Evolutionary conservation across 37 sponge, comb jelly and placozoan genomes (phyloP), one percentile per base, ranked within the genome.

Genomic region (Bolinopsis microptera): DNA sequence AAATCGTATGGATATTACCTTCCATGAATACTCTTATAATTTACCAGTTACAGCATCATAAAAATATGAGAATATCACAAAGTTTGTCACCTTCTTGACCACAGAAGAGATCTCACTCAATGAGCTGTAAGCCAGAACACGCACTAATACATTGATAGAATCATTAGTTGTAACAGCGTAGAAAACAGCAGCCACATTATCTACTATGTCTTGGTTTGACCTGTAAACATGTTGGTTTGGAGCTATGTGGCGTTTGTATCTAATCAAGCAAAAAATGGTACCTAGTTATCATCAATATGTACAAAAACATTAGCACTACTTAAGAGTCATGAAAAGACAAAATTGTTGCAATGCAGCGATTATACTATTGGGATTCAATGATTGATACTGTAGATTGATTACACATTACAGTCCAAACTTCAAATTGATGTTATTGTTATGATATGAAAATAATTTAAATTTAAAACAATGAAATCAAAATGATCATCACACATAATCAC

Each of bases 161-260:
- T 86, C 90, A 86, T 86, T 86, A 13, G 90, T 86, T 21, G 90
- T 86, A 0, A 41, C 25, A 2, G 90, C 90, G 39, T 86, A 86
- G 90, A 41, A 39, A 9, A 86, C 90, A 16, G 90, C 90, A 0
- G 61, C 61, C 26, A 86, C 90, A 27, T 86, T 86, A 40, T 86
- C 90, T 13, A 86, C 90, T 26, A 86, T 41, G 90, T 86, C 90
- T 40, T 9, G 90, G 61, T 41, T 86, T 35, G 24, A 41, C 90
- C 90, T 86, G 90, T n/a, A n/a, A n/a, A 13, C 13, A 67, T 13
- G 61, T 48, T 48, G 61, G 61, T 48, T 48, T 18, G 61, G 61
- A 13, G 13, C 61, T 13, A 48, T 48, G 5, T 48, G 13, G 61
- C n/a, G n/a, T n/a, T n/a, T n/a, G n/a, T n/a, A n/a, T n/a, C n/a